Conservation (phyloP, 2,888 invertebrate species). For the Scaptomyza parva region DNA sequence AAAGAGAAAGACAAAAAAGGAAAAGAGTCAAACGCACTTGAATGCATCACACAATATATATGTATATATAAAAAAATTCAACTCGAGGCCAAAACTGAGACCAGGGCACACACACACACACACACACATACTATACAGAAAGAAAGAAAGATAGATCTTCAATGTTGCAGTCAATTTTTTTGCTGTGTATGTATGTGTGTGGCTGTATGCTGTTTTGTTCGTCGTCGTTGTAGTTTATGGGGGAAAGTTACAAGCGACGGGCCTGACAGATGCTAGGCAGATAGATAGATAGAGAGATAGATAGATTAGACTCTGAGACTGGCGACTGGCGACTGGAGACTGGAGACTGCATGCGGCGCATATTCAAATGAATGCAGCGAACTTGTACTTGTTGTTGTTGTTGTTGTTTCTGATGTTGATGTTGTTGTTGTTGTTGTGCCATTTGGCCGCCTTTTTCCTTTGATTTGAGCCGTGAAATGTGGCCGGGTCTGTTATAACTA, state of each 20-base stretch:
- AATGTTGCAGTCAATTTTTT: conserved; percentile 67
- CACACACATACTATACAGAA: conserved; percentile 1
- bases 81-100: conserved; percentile 33
- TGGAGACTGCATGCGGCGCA: conserved; percentile 55
- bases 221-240: conserved; percentile 66
- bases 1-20: conserved; percentile 31
- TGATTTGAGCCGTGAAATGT: conserved; percentile 72
- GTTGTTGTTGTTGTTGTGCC: conserved; percentile 40
- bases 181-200: not conserved
- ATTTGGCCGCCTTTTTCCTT: conserved; percentile 74
- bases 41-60: conserved; percentile 36
- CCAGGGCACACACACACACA: conserved; percentile 13
- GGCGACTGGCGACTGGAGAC: conserved; percentile 47
- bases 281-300: conserved; percentile 56
- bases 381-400: conserved; percentile 25
- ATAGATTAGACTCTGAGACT: conserved; percentile 30
- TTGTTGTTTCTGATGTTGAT: conserved; percentile 4
- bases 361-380: conserved; percentile 78
- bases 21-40: conserved; percentile 54
- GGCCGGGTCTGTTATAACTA: conserved; percentile 35
- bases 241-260: conserved; percentile 75
- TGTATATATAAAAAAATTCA: conserved; percentile 35
- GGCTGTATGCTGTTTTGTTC: conserved; percentile 17
- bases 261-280: conserved; percentile 77
- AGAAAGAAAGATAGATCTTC: conserved; percentile 13